phyloP scores from a whole-genome alignment of 2,113 vertebrate genomes.

The Toxostoma redivivum region DNA sequence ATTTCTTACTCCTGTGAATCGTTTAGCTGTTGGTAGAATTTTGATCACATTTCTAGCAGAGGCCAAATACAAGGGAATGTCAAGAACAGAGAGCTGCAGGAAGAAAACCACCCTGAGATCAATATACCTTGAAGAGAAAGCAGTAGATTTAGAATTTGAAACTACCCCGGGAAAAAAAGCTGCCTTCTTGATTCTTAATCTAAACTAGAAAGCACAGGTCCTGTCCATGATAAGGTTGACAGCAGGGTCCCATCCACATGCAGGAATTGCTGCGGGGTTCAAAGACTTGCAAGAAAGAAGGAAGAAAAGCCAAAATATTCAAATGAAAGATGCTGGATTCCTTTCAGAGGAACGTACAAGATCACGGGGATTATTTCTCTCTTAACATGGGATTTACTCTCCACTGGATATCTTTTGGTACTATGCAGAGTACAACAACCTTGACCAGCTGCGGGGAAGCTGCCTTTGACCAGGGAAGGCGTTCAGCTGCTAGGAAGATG shows the following conservation, averaged over 20 bases:
- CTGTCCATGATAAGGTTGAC: background rate
- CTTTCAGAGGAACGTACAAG: background rate
- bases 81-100: background rate
- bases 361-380: background rate
- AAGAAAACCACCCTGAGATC: background rate
- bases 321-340: background rate
- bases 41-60: background rate
- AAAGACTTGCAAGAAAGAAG: background rate
- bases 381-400: background rate
- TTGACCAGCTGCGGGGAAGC: background rate
- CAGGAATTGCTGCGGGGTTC: background rate
- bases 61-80: background rate
- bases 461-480: constrained; percentile 10
- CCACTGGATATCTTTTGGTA: background rate
- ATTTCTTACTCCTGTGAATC: background rate
- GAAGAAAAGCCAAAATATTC: background rate
- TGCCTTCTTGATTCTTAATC: background rate
- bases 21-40: background rate
- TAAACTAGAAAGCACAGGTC: background rate
- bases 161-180: background rate
- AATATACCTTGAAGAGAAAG: background rate
- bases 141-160: background rate
- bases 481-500: background rate
- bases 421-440: background rate
- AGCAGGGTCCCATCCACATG: background rate